Evolutionary conservation across 2,888 invertebrate genomes (phyloP), one percentile per base, ranked within the genome.

Genomic region (Drosophila atripex): DNA sequence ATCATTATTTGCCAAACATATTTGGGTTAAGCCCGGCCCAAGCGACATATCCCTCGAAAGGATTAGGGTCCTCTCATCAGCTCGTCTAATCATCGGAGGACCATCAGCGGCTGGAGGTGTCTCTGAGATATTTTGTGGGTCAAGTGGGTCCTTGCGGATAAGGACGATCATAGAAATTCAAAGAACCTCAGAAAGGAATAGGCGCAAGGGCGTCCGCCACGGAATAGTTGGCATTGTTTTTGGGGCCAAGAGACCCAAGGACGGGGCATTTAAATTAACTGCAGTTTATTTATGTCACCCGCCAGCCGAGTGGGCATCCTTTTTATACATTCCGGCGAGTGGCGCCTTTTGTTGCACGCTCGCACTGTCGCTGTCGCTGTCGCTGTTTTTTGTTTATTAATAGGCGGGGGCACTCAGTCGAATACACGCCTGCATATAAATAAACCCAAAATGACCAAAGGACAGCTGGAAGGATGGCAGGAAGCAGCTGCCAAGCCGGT

Each of bases 1-100:
- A 35, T 35, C 52, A 46, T 69, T 72, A 75, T 77, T 68, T 66
- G 60, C 72, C 45, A 61, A 30, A 58, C 58, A 53, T 68, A 85
- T 80, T 82, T 82, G 66, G 86, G 86, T 85, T 80, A 86, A 79
- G 83, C 70, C 77, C 28, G 28, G 28, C 28, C 28, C 28, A 28
- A 9, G 28, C 75, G 69, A 32, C 35, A 46, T 25, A 56, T 60
- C 52, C 43, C 56, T 14, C 55, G 41, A 52, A 63, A 63, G 75
- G 73, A 77, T 80, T 78, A 66, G 53, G 32, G 32, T 12, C 32
- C 32, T 12, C n/a, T 32, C 43, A 38, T 51, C 55, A 45, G 38
- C 46, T 32, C 53, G 43, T 32, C 52, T n/a, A 30, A 46, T 61
- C 30, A 38, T 64, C 65, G 46, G 46, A 32, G 32, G 43, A 35